Evolutionary conservation across 2,888 invertebrate genomes (phyloP).

Genomic region (Cheiracanthium punctorium): DNA sequence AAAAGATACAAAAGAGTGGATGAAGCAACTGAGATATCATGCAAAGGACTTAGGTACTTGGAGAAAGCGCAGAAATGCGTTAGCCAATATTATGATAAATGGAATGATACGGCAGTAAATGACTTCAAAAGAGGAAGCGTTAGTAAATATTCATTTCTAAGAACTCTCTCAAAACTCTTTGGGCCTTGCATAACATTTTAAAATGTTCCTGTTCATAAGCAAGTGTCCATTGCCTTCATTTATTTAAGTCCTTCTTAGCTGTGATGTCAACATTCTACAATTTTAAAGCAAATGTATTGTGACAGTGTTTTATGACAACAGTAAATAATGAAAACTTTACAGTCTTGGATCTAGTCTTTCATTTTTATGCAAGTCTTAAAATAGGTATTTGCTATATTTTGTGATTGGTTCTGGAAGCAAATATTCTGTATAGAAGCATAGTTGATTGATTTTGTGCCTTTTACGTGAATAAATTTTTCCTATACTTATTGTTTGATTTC

Average conservation of each 20-base stretch:
- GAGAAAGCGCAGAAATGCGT: slow-evolving; percentile 91
- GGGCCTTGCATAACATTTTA: slow-evolving; percentile 34
- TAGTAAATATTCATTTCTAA: background rate
- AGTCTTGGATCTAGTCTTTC: slow-evolving; percentile 68
- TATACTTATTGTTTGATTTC: too few species aligned
- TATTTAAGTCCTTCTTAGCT: slow-evolving; percentile 64
- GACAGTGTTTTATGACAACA: slow-evolving; percentile 46
- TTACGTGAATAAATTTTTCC: slow-evolving; percentile 53
- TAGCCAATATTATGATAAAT: slow-evolving; percentile 97
- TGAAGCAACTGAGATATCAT: slow-evolving; percentile 90
- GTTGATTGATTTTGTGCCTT: slow-evolving; percentile 47
- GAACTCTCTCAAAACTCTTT: slow-evolving; percentile 27
- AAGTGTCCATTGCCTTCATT: slow-evolving; percentile 39
- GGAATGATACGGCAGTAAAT: slow-evolving; percentile 72
- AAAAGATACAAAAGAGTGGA: slow-evolving; percentile 90
- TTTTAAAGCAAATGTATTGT: slow-evolving; percentile 49
- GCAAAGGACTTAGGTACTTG: slow-evolving; percentile 94
- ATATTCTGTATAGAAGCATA: slow-evolving; percentile 44
- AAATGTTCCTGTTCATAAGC: slow-evolving; percentile 54
- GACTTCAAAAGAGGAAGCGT: background rate
- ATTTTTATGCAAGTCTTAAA: slow-evolving; percentile 50
- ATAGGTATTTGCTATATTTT: slow-evolving; percentile 23
- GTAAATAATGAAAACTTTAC: slow-evolving; percentile 59
- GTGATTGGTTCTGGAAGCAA: slow-evolving; percentile 42
- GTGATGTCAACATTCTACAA: slow-evolving; percentile 67